phyloP scores from a whole-genome alignment of 2,113 vertebrate genomes.

The Polypterus senegalus region DNA sequence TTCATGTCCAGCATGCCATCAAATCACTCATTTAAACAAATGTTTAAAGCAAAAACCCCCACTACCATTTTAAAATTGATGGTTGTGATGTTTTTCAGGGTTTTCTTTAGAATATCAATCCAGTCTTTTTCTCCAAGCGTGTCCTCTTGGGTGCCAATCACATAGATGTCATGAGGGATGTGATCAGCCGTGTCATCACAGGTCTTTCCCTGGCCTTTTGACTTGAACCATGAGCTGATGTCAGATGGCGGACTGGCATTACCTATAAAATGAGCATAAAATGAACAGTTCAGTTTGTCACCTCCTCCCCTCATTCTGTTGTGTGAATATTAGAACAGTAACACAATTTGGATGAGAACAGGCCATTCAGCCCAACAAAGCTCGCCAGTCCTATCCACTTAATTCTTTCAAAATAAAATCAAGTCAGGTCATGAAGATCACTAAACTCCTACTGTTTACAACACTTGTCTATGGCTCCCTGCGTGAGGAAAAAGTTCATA shows the following conservation, averaged over 20 bases:
- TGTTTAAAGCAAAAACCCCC: background rate
- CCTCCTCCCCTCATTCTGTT: no score
- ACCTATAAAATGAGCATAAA: slow-evolving; percentile 44
- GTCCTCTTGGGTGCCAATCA: slow-evolving; percentile 91
- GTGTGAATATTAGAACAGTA: no score
- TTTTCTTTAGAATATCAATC: slow-evolving; percentile 67
- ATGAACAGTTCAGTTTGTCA: background rate
- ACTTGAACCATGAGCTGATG: slow-evolving; percentile 90
- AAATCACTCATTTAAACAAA: no score
- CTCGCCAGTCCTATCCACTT: no score
- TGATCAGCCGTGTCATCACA: slow-evolving; percentile 84
- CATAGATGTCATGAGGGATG: slow-evolving; percentile 93
- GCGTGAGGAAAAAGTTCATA: no score
- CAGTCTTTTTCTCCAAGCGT: slow-evolving; percentile 81
- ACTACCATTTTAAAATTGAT: slow-evolving; percentile 82
- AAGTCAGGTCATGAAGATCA: no score
- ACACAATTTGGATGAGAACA: no score
- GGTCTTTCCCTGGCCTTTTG: slow-evolving; percentile 88
- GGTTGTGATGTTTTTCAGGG: slow-evolving; percentile 77
- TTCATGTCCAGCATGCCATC: no score
- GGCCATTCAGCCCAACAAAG: no score
- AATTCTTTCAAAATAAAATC: no score
- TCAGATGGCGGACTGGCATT: slow-evolving; percentile 71
- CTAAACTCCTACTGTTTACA: no score
- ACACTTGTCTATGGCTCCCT: no score